Evolutionary conservation across 2,797 vertebrate species (phyloP).

Genomic region (Valencia hispanica): DNA sequence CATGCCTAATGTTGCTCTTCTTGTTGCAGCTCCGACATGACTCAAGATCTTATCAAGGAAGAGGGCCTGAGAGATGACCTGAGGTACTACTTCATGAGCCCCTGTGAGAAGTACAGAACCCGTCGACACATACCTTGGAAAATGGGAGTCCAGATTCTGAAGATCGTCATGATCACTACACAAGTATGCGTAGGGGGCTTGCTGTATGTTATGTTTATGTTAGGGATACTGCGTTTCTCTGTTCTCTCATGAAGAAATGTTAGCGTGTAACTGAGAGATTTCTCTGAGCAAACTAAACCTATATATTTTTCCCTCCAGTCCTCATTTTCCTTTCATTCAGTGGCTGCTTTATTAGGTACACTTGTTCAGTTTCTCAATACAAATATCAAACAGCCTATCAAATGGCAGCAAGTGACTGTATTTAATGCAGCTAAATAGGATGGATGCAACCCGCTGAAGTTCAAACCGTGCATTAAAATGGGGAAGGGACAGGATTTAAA

Average conservation of each 20-base stretch:
- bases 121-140: slow-evolving; percentile 93
- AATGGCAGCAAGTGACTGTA: not conserved
- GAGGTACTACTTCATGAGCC: slow-evolving; percentile 97
- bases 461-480: not conserved
- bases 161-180: slow-evolving; percentile 95
- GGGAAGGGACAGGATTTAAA: not conserved
- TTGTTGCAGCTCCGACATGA: slow-evolving; percentile 64
- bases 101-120: slow-evolving; percentile 95
- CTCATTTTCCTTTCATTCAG: not conserved
- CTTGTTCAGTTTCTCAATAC: not conserved
- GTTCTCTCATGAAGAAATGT: not conserved
- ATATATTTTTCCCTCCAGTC: not conserved
- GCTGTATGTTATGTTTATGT: not conserved
- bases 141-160: slow-evolving; percentile 93
- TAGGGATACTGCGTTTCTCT: no score
- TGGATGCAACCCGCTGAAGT: not conserved
- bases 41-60: slow-evolving; percentile 75
- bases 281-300: not conserved
- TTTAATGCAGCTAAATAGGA: not conserved
- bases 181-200: slow-evolving; percentile 82
- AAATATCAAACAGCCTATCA: not conserved
- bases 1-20: not conserved
- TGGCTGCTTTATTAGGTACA: not conserved
- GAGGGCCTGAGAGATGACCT: slow-evolving; percentile 88
- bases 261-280: not conserved